A percentile compares a stretch with the other conserved stretches of the same genome.
Conservation (phyloP, 2,797 vertebrate genomes). For the Onychomys arenicola region DNA sequence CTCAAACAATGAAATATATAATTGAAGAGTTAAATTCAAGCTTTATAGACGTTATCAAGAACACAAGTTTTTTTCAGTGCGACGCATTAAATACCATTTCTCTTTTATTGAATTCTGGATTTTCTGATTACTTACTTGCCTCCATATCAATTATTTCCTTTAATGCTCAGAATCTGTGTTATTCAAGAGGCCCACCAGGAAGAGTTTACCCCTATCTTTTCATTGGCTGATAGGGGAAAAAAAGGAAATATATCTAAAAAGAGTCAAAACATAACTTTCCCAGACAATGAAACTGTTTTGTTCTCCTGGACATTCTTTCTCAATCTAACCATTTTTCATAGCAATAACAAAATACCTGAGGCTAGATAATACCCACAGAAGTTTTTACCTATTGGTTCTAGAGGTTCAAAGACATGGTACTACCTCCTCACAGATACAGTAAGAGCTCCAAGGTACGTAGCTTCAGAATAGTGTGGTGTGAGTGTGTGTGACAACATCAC, state of each 20-base stretch:
- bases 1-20: conserved; percentile 17
- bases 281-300: neutral
- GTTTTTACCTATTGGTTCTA: neutral
- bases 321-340: neutral
- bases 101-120: neutral
- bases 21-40: conserved; percentile 39
- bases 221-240: neutral
- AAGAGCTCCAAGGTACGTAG: too few species aligned
- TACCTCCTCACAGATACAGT: neutral
- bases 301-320: neutral
- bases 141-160: neutral
- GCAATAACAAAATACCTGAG: neutral
- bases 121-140: neutral
- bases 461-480: neutral
- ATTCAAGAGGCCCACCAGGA: neutral
- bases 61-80: too few species aligned
- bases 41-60: neutral
- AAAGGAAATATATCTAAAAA: neutral
- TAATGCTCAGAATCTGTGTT: neutral
- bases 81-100: neutral
- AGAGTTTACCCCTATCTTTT: neutral
- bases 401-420: neutral
- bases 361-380: neutral
- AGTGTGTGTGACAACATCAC: too few species aligned
- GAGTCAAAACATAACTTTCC: neutral